Conservation (phyloP, 2,888 invertebrate species). For the Spilosoma lubricipeda region DNA sequence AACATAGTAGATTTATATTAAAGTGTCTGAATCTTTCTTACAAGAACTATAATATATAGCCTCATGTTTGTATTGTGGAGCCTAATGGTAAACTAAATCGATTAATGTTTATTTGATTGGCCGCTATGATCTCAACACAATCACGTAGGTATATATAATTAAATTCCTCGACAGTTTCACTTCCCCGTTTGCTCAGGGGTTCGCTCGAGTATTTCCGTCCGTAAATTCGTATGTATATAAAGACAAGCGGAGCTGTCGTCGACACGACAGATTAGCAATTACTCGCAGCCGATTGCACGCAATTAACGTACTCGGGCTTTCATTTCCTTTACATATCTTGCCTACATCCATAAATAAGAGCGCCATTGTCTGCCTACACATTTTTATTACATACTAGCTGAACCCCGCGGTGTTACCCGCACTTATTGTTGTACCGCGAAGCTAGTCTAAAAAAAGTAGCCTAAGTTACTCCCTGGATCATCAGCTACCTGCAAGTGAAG, state of each 20-base stretch:
- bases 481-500: too few species aligned
- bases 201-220: conserved; percentile 29
- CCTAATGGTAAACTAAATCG: background rate
- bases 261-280: conserved; percentile 72
- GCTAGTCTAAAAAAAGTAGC: too few species aligned
- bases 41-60: background rate
- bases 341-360: conserved; percentile 21
- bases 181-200: conserved; percentile 25
- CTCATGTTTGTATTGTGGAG: background rate
- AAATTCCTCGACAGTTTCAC: conserved; percentile 25
- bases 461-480: too few species aligned
- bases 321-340: conserved; percentile 70
- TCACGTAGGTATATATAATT: conserved; percentile 20
- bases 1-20: background rate
- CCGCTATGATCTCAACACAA: background rate
- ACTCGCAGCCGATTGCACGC: conserved; percentile 72
- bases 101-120: background rate
- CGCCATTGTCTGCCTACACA: conserved; percentile 17
- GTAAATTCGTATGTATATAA: conserved; percentile 45
- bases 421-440: too few species aligned
- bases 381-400: background rate
- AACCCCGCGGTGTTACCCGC: too few species aligned
- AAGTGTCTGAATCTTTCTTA: background rate
- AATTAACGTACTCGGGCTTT: conserved; percentile 70
- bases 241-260: conserved; percentile 59